These are phyloP conservation scores for Holocentrus rufus DNA, from an alignment of 2,797 vertebrate species.

Conservation along the genomic window DNA sequence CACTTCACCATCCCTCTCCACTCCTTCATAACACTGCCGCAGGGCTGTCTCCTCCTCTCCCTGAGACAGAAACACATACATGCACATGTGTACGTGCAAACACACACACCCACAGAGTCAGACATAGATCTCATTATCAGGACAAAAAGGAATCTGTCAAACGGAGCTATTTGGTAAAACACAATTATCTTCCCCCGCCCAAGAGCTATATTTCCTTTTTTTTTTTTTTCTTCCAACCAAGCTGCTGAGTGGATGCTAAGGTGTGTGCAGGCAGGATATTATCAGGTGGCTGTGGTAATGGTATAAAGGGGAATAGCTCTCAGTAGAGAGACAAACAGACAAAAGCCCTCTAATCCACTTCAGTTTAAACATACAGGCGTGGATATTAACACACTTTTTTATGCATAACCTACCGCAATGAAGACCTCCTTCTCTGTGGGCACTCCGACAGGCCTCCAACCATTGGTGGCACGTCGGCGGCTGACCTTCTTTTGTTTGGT, in stretches of 20 bases:
- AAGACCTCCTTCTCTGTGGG: constrained; percentile 94
- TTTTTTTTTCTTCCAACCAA: not conserved
- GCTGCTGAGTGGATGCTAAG: constrained; percentile 11
- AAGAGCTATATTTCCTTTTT: constrained; percentile 11
- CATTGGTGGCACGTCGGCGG: constrained; percentile 91
- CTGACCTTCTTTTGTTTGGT: constrained; percentile 89
- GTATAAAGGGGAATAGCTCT: constrained; percentile 13
- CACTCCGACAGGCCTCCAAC: constrained; percentile 94
- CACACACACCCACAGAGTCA: constrained; percentile 23
- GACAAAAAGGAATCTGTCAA: constrained; percentile 56
- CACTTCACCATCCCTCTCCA: constrained; percentile 94
- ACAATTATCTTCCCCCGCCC: constrained; percentile 46
- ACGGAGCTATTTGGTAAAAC: constrained; percentile 54
- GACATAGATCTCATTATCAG: constrained; percentile 69
- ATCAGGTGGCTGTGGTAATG: constrained; percentile 18
- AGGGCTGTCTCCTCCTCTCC: constrained; percentile 93
- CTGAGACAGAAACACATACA: constrained; percentile 70
- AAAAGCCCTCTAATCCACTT: constrained; percentile 22
- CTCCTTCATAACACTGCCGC: constrained; percentile 96
- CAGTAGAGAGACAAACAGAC: constrained; percentile 2
- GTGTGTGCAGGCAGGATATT: constrained; percentile 9
- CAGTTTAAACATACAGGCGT: not conserved
- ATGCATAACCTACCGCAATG: constrained; percentile 87
- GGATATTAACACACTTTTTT: constrained; percentile 1
- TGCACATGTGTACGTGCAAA: not conserved